Base-by-base conservation (phyloP, 1,140 invertebrate species). In the Nephotettix cincticeps region DNA sequence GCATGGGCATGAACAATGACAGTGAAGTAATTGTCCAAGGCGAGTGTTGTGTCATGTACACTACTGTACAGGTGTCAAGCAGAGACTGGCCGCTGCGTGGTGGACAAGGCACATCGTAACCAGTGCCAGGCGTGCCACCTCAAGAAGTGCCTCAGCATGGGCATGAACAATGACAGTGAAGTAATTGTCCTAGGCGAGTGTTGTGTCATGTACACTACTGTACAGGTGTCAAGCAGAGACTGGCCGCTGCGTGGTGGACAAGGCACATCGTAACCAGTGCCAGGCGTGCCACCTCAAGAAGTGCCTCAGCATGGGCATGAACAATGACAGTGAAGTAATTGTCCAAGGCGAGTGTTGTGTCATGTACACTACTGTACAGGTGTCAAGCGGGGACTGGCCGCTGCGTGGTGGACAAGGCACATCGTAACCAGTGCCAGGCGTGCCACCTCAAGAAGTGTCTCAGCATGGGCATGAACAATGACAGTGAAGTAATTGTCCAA, bases 161-260 rank as follows among this genome's bases (percentile, higher is more conserved):
- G 98, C 68, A 99, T 99, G 98, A 99, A 99, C 81, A 99, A 99
- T 87, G 97, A 99, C 84, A 97, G 97, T 99, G 84, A 91, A n/a
- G 40, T 43, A n/a, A 43, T n/a, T 11, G n/a, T n/a, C 40, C n/a
- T 43, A 43, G 9, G 40, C n/a, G 40, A 11, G 40, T 43, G 40
- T 43, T 43, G 40, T 43, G 40, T 9, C n/a, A n/a, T 43, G 40
- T 43, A n/a, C n/a, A n/a, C n/a, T n/a, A 11, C 9, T 43, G 40
- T 54, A 21, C 23, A 98, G 96, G 86, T 99, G 96, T 83, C 96
- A 99, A 85, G 96, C 96, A 0, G 95, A 95, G 43, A 98, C 95
- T 43, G n/a, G 96, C 9, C 86, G 92, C 68, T 99, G 97, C 79
- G 88, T 98, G 36, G 96, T 99, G 1, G 98, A 99, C 84, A 99